Base-by-base conservation (phyloP, 2,797 vertebrate species). In the Catharus ustulatus region DNA sequence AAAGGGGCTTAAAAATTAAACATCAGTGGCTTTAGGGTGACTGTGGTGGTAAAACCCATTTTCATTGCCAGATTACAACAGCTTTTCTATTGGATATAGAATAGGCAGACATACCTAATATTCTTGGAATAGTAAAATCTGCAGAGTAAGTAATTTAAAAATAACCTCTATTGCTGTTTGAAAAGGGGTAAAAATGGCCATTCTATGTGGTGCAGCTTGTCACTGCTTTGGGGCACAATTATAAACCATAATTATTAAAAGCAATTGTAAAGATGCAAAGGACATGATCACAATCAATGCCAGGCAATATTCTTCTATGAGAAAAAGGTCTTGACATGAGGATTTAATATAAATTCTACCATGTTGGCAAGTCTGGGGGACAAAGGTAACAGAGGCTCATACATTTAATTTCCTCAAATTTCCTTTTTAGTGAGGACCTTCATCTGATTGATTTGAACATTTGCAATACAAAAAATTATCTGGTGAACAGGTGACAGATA, bases 1-100 rank as follows among this genome's bases (percentile, higher is more conserved):
- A 89, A 79, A 89, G 30, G 34, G 40, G 9, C 27, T 84, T 74
- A 66, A 80, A 87, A 95, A 83, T 93, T 51, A 94, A 96, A 91
- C 75, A 48, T 5, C 49, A 9, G 75, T 12, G 75, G 49, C 61
- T 89, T 87, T 48, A 90, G 59, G 86, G 54, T 58, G 62, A 66
- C 32, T 22, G 26, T 3, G 24, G 13, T 49, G 38, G 68, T 16
- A 55, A 72, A 90, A 42, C 2, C 36, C 46, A 14, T 51, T 84
- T 69, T 42, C 52, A 22, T 4, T 57, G 59, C 10, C 30, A 40
- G 48, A 69, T 38, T 78, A 43, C 13, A 58, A 23, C 6, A 87
- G 52, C 3, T 72, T 80, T 90, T 64, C 46, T 43, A 12, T 49
- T 26, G 59, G 21, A n/a, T 1, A 1, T 11, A 10, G 5, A 58